These are phyloP conservation scores for Paraescarpia echinospica DNA, from an alignment of 1,140 invertebrate genomes.

Conservation along the genomic window DNA sequence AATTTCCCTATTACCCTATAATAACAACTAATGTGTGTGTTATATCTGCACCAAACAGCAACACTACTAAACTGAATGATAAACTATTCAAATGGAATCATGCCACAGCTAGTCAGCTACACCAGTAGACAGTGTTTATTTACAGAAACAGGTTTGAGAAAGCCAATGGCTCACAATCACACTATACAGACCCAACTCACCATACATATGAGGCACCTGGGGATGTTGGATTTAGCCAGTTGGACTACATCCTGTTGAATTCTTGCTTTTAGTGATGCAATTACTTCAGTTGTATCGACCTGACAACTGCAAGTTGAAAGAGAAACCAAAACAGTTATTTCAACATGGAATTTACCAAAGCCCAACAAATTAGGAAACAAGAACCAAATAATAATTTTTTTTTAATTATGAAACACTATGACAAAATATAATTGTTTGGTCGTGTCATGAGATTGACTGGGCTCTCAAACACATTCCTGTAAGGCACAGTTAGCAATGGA, in stretches of 20 bases:
- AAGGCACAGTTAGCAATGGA: too few species aligned
- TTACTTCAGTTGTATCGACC: constrained; percentile 52
- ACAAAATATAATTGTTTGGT: too few species aligned
- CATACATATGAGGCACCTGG: constrained; percentile 86
- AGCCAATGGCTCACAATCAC: constrained; percentile 14
- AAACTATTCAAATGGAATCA: background rate
- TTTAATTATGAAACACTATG: too few species aligned
- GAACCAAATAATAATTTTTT: background rate
- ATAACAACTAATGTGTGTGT: background rate
- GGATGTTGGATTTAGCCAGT: constrained; percentile 55
- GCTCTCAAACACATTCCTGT: too few species aligned
- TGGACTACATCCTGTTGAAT: constrained; percentile 69
- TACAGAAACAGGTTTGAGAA: background rate
- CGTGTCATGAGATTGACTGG: too few species aligned
- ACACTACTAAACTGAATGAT: background rate
- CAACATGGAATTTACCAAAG: background rate
- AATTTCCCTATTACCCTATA: background rate
- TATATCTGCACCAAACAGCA: background rate
- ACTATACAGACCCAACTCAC: constrained; percentile 59
- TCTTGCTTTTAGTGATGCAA: constrained; percentile 72
- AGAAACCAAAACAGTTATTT: background rate
- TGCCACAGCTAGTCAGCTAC: background rate
- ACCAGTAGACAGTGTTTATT: background rate
- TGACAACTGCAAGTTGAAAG: constrained; percentile 21
- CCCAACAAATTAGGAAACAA: background rate